phyloP scores from a whole-genome alignment of 2,113 vertebrate genomes.

The Prunella fulvescens region DNA sequence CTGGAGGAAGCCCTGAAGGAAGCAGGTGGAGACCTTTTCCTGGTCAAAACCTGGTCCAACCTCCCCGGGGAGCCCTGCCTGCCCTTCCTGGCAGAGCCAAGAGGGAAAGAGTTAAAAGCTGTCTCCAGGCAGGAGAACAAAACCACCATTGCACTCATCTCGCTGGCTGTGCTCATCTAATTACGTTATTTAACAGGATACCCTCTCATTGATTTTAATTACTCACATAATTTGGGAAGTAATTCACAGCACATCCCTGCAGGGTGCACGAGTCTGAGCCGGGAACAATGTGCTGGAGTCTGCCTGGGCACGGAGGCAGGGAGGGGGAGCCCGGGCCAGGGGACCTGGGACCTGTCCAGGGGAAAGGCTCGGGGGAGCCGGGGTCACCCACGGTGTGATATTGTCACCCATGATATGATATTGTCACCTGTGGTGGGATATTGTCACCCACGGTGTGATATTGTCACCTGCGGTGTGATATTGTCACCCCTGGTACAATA shows the following conservation, averaged over 20 bases:
- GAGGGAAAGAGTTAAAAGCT: conserved; percentile 29
- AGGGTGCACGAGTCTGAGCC: background rate
- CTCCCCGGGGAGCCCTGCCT: background rate
- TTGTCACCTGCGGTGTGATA: too few species aligned
- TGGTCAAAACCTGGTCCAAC: background rate
- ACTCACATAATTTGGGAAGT: conserved; percentile 49
- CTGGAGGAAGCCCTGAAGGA: background rate
- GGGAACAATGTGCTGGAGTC: background rate
- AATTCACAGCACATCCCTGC: conserved; percentile 35
- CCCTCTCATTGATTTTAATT: conserved; percentile 64
- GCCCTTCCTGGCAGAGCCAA: background rate
- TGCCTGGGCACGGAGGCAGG: background rate
- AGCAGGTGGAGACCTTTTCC: background rate
- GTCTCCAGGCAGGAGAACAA: conserved; percentile 36
- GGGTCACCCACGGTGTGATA: background rate
- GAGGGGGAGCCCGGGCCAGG: background rate
- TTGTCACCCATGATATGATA: rapidly evolving
- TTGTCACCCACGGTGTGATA: too few species aligned
- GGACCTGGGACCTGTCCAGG: background rate
- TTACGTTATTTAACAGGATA: conserved; percentile 55
- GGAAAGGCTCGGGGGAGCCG: background rate
- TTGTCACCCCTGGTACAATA: too few species aligned
- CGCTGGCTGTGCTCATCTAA: conserved; percentile 20
- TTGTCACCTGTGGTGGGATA: too few species aligned
- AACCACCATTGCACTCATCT: background rate